Base-by-base conservation (phyloP, 2,113 vertebrate species). In the Sclerurus mexicanus region DNA sequence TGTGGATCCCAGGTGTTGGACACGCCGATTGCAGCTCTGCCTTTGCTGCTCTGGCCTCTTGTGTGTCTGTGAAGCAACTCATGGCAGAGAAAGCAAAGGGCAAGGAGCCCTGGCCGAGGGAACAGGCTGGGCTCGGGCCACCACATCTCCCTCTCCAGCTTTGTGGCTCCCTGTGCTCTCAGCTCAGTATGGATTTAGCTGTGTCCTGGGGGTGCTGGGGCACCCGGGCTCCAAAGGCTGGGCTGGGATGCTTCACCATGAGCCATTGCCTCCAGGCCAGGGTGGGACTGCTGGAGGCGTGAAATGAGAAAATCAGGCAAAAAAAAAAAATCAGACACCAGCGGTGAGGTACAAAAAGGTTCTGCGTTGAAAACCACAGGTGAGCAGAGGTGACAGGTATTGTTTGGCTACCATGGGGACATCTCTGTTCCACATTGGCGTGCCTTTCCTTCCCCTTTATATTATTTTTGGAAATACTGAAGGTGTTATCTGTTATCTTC, bases 1-100 rank as follows among this genome's bases (percentile, higher is more conserved):
- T 93, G 90, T 1, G 55, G 90, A 90, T 93, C 68, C 59, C 93
- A 96, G 95, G 95, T 96, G 93, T n/a, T 63, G 92, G 82, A 89
- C 58, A 28, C 0, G 1, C 27, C 0, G n/a, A 53, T 88, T 74
- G 72, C 93, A 94, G 68, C 64, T 67, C 83, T 94, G 92, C 53
- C 44, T 86, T 37, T 25, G 76, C 81, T 95, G 79, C 82, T 83
- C 77, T 87, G 94, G 93, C 77, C 78, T 80, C 78, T 25, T 4
- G 44, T 1, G 3, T 80, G 83, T 23, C 40, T 91, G 82, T 84
- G 90, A 86, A 78, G 80, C 27, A 90, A 75, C 40, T 78, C 44
- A 14, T 71, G 82, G 90, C 56, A 68, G 56, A n/a, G 66, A 31
- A 79, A 35, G 68, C 7, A 2, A 7, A 68, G 89, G 72, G 14